Evolutionary conservation across 2,113 vertebrate species (phyloP).

Genomic region (Struthidea cinerea): DNA sequence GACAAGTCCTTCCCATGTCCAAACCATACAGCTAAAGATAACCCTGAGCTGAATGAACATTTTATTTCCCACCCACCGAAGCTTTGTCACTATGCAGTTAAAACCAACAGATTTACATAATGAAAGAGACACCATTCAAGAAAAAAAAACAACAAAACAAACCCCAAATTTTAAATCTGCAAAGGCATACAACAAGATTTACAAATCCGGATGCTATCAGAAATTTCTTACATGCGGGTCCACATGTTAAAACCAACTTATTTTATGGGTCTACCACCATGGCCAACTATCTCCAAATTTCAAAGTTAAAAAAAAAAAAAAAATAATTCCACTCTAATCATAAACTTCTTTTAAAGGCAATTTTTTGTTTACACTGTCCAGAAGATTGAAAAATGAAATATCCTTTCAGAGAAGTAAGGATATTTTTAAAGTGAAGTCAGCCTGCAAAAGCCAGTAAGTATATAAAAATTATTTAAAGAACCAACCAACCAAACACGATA

Average conservation of each 20-base stretch:
- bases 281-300: background rate
- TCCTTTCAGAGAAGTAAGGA: background rate
- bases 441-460: background rate
- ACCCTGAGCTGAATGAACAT: background rate
- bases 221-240: background rate
- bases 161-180: background rate
- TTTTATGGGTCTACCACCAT: background rate
- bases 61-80: background rate
- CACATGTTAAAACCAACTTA: background rate
- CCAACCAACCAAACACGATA: background rate
- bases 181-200: background rate
- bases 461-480: background rate
- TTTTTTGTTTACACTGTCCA: background rate
- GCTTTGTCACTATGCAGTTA: background rate
- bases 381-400: background rate
- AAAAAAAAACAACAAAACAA: background rate
- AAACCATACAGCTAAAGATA: background rate
- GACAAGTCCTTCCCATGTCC: background rate
- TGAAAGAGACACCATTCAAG: background rate
- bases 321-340: background rate
- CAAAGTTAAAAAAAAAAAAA: background rate
- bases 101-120: background rate
- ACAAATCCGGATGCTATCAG: background rate
- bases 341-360: background rate
- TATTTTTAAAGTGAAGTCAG: background rate